Conservation (phyloP, 2,888 invertebrate genomes). For the Pherbina coryleti region DNA sequence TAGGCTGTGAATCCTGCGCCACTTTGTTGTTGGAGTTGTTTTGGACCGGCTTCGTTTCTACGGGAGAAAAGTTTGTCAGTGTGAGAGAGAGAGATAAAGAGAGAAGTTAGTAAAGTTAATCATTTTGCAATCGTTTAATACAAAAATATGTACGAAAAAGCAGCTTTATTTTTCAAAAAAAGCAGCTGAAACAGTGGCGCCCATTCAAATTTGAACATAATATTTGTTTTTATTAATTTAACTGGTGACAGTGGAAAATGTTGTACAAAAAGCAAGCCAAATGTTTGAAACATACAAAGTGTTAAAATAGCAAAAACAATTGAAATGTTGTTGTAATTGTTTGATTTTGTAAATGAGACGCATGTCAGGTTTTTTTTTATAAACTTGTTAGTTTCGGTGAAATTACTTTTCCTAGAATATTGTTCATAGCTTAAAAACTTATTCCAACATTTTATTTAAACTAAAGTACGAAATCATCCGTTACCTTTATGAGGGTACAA, state of each 20-base stretch:
- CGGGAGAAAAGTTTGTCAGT: conserved; percentile 56
- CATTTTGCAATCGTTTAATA: background rate
- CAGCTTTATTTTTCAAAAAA: background rate
- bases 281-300: background rate
- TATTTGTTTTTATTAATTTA: background rate
- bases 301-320: background rate
- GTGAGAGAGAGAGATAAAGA: background rate
- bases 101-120: background rate
- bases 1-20: conserved; percentile 95
- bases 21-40: conserved; percentile 77
- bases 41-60: conserved; percentile 94
- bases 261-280: background rate
- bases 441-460: too few species aligned
- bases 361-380: too few species aligned
- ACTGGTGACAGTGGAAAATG: background rate
- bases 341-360: background rate
- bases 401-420: too few species aligned
- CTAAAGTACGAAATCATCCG: too few species aligned
- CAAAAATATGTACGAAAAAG: background rate
- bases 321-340: background rate
- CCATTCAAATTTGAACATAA: background rate
- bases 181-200: conserved; percentile 26
- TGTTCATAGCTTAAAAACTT: too few species aligned
- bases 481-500: too few species aligned
- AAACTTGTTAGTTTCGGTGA: too few species aligned